Evolutionary conservation across 2,888 invertebrate genomes (phyloP), one percentile per base, ranked within the genome.

Genomic region (Xestia rhomboidea): DNA sequence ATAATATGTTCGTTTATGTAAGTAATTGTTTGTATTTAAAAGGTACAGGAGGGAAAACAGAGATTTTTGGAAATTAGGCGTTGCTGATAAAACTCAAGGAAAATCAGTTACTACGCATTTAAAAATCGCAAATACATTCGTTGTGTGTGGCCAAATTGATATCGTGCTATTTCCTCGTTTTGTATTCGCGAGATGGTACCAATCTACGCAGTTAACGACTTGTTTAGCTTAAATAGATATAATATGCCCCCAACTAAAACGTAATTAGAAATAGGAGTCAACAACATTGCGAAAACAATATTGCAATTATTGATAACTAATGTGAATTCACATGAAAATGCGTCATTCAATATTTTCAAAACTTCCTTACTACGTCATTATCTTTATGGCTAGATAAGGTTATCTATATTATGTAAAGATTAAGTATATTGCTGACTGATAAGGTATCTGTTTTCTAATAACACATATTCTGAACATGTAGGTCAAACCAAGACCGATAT

Each of bases 371-470:
- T 68, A 79, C 87, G 77, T 89, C 79, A 86, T 66, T 80, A 68
- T 34, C 21, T 76, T 24, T 27, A 63, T 66, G 30, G n/a, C 46
- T 49, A 66, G 79, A 82, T 81, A 73, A 74, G 54, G 63, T 70
- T 84, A 83, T 84, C 73, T 72, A 49, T 84, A 85, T 77, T 87
- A 81, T 79, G 75, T 76, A 79, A 87, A 89, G 76, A 79, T 85
- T 72, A 72, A 78, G 69, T 69, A 70, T 72, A 46, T 82, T 79
- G 64, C 57, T 68, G 30, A 60, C n/a, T 70, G 76, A 79, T 82
- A 84, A 68, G 54, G 57, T 80, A 82, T 88, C 72, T 85, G 72
- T 87, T 79, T 67, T 81, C 84, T 74, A 87, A 51, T 71, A 79
- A 70, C 72, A 72, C 72, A 80, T 72, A 73, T 79, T 63, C n/a